Percentiles rank a stretch among this genome's conserved stretches.
Conservation (phyloP, 2,797 vertebrate genomes). For the Melopsittacus undulatus region DNA sequence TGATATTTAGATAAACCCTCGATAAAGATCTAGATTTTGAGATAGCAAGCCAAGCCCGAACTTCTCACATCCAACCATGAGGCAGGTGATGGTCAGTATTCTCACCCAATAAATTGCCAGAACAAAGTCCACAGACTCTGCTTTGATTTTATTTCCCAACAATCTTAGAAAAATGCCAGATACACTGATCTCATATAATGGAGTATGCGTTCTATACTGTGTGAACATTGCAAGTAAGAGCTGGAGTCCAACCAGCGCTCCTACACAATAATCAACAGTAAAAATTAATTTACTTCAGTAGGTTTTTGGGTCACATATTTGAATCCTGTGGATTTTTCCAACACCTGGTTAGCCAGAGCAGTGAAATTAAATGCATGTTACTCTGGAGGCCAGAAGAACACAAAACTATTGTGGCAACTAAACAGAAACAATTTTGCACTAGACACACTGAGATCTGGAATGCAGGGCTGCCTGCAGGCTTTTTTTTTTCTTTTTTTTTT, state of each 20-base stretch:
- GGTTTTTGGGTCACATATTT: background rate
- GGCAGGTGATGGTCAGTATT: background rate
- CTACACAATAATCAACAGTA: background rate
- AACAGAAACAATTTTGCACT: background rate
- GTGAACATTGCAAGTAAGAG: accelerated
- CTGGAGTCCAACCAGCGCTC: background rate
- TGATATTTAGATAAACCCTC: background rate
- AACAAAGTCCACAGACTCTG: background rate
- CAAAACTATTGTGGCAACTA: background rate
- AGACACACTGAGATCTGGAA: background rate
- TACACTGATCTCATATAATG: background rate
- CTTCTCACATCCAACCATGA: background rate
- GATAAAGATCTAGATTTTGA: background rate
- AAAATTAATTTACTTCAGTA: background rate
- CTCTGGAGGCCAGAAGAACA: background rate
- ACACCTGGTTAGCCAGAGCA: background rate
- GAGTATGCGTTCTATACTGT: background rate
- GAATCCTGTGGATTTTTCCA: background rate
- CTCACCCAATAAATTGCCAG: background rate
- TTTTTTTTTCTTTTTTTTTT: background rate
- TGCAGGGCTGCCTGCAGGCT: background rate
- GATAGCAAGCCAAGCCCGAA: background rate
- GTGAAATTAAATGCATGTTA: background rate
- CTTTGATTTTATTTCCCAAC: background rate
- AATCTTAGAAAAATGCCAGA: background rate